Conservation (phyloP, 1,140 invertebrate species). For the Cydia amplana region DNA sequence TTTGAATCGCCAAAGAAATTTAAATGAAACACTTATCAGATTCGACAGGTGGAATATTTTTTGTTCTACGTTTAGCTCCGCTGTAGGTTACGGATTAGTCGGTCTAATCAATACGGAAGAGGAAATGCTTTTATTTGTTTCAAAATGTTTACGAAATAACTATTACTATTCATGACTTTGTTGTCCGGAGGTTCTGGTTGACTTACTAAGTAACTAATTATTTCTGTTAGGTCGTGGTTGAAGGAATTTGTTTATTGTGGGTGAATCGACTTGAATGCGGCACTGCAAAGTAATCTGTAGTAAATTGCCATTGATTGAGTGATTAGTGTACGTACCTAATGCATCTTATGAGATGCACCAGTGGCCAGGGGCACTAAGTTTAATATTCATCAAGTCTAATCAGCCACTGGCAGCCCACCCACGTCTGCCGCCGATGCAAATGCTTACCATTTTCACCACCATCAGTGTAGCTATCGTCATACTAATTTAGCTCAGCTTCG, state of each 20-base stretch:
- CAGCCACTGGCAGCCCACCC: slow-evolving; percentile 67
- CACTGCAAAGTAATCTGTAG: too few relatives aligned
- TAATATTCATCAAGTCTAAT: slow-evolving; percentile 74
- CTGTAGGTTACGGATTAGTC: slow-evolving; percentile 77
- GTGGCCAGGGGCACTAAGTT: slow-evolving; percentile 40
- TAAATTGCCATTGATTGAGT: slow-evolving; percentile 1
- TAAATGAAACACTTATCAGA: slow-evolving; percentile 79
- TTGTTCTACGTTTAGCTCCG: slow-evolving; percentile 66
- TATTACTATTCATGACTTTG: slow-evolving; percentile 28
- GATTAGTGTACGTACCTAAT: slow-evolving; percentile 4
- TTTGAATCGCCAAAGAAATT: slow-evolving; percentile 74
- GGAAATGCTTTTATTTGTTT: slow-evolving; percentile 52
- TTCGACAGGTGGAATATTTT: slow-evolving; percentile 74
- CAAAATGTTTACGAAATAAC: slow-evolving; percentile 39
- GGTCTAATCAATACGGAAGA: slow-evolving; percentile 69
- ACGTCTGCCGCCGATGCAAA: slow-evolving; percentile 55
- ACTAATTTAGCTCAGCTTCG: slow-evolving; percentile 72
- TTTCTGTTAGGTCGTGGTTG: slow-evolving; percentile 11
- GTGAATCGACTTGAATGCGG: neutral
- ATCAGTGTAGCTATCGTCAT: slow-evolving; percentile 73
- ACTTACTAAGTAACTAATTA: slow-evolving; percentile 19
- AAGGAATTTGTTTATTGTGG: slow-evolving; percentile 20
- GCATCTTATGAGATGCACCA: slow-evolving; percentile 34
- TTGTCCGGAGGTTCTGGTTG: neutral
- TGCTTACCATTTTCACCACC: slow-evolving; percentile 68